Base-by-base conservation (phyloP, 2,797 vertebrate species). In the Phylloscopus collybita region DNA sequence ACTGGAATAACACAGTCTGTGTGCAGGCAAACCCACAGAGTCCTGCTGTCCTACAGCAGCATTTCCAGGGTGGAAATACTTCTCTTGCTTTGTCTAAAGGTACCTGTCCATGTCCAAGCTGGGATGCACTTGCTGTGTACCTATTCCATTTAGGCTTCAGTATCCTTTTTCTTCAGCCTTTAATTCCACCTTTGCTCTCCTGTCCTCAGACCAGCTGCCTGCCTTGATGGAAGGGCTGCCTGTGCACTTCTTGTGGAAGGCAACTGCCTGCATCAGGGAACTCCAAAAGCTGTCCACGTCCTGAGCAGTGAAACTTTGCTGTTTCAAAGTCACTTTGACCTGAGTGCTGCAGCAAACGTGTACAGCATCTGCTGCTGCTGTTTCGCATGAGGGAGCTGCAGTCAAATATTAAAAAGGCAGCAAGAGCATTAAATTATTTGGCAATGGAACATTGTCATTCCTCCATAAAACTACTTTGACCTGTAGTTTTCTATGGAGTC, bases 401-500 rank as follows among this genome's bases (percentile, higher is more conserved):
- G 96, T 97, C 97, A 97, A 97, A 97, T 97, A 97, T 97, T 97
- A 96, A 97, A 96, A 97, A 97, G 93, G 93, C 96, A 90, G 94
- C 93, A 93, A 91, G 92, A 96, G 95, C 96, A 97, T 97, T 98
- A 97, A 97, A 97, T 98, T 97, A 97, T 97, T 96, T 71, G 8
- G 90, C 94, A 95, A 90, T 13, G 25, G 95, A 97, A 97, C 97
- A 96, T 90, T 97, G 95, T 97, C 95, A 81, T 96, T 96, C 96
- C 93, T 96, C 95, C 97, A 98, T 98, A 97, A 98, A 98, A 96
- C 97, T 97, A 97, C 97, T 97, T 95, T 97, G 97, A 97, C 97
- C 97, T 97, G 97, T 94, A 97, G 97, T 97, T 97, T 97, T 96
- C 97, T 95, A 62, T 76, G 88, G 93, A 95, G 93, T 95, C 97